Evolutionary conservation across 2,797 vertebrate genomes (phyloP), one percentile per base, ranked within the genome.

Genomic region (Rhinatrema bivittatum): DNA sequence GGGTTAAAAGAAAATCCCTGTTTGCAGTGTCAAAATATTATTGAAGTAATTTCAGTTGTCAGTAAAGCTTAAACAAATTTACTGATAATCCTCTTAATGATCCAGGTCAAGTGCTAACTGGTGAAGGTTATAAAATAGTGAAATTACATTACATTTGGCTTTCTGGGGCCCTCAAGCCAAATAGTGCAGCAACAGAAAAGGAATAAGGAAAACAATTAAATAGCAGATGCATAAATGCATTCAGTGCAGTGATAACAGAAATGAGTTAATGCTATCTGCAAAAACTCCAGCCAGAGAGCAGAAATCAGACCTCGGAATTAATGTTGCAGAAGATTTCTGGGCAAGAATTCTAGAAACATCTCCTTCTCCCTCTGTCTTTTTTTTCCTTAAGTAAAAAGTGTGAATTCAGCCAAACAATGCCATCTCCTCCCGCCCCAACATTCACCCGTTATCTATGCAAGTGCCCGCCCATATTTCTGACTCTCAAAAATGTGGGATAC

Each of bases 1-100:
- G 74, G 65, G 63, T 72, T 79, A 67, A 60, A 69, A 74, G 59
- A 74, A 71, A 60, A 79, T 81, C 79, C 70, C 75, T 81, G 72
- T 50, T 42, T 56, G 70, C 60, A 65, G 61, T 83, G 72, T 76
- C 77, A 79, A 80, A 85, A 83, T 85, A 86, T 84, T 86, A 78
- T 84, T 65, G 10, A 78, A 85, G 75, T 79, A 83, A 85, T 86
- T 80, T 60, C 70, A 65, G 73, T 79, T 81, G 84, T 86, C 82
- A 82, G 78, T 83, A 80, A 82, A 83, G 75, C 82, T 87, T 84
- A 85, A 79, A 84, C 79, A 84, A 85, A 86, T 86, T 85, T 80
- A 76, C 70, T 78, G 74, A 86, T 86, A 86, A 86, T 86, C 81
- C 78, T 77, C 78, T 81, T 85, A 87, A 85, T 86, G 82, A 85